Evolutionary conservation across 2,888 invertebrate species (phyloP).

Genomic region (Quadroppia sp.): DNA sequence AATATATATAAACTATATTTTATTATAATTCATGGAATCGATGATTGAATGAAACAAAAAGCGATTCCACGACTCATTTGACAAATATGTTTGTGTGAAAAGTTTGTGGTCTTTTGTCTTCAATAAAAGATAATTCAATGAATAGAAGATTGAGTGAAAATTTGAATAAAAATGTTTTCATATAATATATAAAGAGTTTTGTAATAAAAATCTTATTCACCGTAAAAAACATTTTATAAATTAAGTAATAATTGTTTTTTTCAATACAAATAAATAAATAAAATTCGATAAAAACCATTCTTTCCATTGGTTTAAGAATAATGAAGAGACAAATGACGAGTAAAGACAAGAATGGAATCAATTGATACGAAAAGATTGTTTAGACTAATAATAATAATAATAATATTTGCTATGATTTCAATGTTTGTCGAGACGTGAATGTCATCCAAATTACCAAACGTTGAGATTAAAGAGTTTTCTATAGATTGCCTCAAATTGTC

Average conservation of each 20-base stretch:
- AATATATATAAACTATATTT: background rate
- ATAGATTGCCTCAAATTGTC: background rate
- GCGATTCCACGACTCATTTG: no score
- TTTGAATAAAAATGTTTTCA: background rate
- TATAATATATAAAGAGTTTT: background rate
- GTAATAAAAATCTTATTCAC: slow-evolving; percentile 15
- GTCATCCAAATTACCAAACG: background rate
- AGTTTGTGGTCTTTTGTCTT: background rate
- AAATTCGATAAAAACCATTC: background rate
- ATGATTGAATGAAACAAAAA: background rate
- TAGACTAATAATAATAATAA: background rate
- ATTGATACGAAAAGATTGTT: background rate
- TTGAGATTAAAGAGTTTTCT: slow-evolving; percentile 5
- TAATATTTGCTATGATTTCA: no score
- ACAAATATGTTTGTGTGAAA: background rate
- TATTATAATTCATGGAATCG: background rate
- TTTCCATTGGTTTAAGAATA: background rate
- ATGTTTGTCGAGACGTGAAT: no score
- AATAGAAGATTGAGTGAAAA: slow-evolving; percentile 2
- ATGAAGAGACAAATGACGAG: slow-evolving; percentile 27
- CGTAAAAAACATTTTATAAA: slow-evolving; percentile 16
- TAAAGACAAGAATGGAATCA: slow-evolving; percentile 10
- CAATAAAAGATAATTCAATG: background rate
- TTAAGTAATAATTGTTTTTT: slow-evolving; percentile 27
- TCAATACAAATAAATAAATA: background rate